Evolutionary conservation across 1,140 invertebrate species (phyloP).

Genomic region (Pentalonia nigronervosa): DNA sequence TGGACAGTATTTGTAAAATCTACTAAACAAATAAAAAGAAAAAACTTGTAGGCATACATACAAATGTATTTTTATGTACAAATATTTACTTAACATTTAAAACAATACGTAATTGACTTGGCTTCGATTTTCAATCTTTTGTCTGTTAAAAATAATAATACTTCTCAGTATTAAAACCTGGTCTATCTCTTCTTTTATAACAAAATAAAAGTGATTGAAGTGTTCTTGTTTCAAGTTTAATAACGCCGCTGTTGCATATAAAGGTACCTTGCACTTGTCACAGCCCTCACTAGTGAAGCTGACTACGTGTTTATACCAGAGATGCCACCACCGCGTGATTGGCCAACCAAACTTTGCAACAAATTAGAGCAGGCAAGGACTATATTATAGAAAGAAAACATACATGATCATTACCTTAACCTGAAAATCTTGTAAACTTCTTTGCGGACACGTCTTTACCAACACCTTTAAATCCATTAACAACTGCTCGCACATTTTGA

Average conservation of each 20-base stretch:
- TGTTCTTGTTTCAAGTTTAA: slow-evolving; percentile 57
- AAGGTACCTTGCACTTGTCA: slow-evolving; percentile 91
- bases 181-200: slow-evolving; percentile 37
- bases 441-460: background rate
- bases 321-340: slow-evolving; percentile 87
- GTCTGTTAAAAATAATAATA: background rate
- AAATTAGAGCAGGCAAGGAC: slow-evolving; percentile 87
- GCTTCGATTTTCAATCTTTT: background rate
- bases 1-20: background rate
- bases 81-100: background rate
- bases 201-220: slow-evolving; percentile 54
- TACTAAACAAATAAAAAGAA: background rate
- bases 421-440: background rate
- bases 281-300: slow-evolving; percentile 85
- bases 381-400: slow-evolving; percentile 33
- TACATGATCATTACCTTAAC: background rate
- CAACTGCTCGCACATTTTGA: slow-evolving; percentile 37
- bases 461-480: slow-evolving; percentile 27
- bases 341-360: slow-evolving; percentile 87
- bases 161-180: background rate
- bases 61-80: background rate
- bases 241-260: slow-evolving; percentile 58
- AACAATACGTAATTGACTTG: slow-evolving; percentile 13
- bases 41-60: background rate
- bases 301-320: slow-evolving; percentile 98